Evolutionary conservation across 2,113 vertebrate species (phyloP).

Genomic region (Vulpes vulpes): DNA sequence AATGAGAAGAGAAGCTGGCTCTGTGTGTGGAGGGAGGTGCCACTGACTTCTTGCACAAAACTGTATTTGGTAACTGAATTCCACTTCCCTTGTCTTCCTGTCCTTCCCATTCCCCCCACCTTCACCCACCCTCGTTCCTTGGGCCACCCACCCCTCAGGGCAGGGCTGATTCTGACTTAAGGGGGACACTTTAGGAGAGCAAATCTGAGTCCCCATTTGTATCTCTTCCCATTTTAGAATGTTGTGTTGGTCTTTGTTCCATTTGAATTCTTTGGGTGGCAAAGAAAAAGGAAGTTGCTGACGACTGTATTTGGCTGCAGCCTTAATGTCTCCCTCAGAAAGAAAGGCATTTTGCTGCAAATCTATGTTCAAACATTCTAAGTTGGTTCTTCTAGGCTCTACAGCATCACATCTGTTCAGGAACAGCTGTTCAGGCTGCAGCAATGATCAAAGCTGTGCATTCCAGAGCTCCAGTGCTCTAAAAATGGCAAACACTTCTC

Average conservation of each 20-base stretch:
- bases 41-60: neutral
- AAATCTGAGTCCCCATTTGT: neutral
- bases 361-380: slow-evolving; percentile 50
- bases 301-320: neutral
- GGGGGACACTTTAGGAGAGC: neutral
- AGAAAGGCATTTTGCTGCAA: slow-evolving; percentile 44
- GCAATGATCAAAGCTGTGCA: slow-evolving; percentile 64
- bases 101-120: neutral
- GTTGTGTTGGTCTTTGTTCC: neutral
- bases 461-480: neutral
- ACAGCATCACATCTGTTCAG: slow-evolving; percentile 78
- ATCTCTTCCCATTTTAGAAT: neutral
- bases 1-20: neutral
- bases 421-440: slow-evolving; percentile 75
- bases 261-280: neutral
- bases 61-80: neutral
- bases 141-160: neutral
- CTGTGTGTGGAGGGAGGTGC: neutral
- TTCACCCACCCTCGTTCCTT: neutral
- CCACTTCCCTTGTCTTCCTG: neutral
- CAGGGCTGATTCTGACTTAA: neutral
- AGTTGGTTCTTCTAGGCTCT: slow-evolving; percentile 59
- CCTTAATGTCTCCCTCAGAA: slow-evolving; percentile 38
- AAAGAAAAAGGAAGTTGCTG: neutral
- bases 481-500: slow-evolving; percentile 38